These are phyloP conservation scores for Holacanthella duospinosa DNA, from an alignment of 2,888 invertebrate species.

Conservation along the genomic window DNA sequence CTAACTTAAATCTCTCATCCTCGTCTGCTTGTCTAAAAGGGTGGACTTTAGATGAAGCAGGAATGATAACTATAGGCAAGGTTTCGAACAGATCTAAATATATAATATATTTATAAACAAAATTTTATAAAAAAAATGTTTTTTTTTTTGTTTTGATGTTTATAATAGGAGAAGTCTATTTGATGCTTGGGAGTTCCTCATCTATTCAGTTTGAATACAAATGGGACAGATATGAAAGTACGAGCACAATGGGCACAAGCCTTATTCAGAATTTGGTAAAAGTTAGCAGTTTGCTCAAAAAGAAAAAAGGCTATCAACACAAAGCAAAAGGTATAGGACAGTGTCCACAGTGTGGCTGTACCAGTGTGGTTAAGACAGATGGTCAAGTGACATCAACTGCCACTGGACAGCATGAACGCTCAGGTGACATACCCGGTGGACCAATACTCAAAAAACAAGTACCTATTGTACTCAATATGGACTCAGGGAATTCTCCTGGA, in stretches of 20 bases:
- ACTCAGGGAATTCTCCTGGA: too few species aligned
- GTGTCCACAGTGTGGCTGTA: neutral
- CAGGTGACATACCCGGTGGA: constrained; percentile 11
- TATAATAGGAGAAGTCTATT: constrained; percentile 15
- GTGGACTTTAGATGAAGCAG: constrained; percentile 67
- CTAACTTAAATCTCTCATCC: constrained; percentile 16
- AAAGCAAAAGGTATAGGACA: constrained; percentile 8
- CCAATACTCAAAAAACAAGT: too few species aligned
- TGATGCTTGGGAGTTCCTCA: constrained; percentile 41
- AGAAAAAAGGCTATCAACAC: constrained; percentile 23
- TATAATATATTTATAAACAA: too few species aligned
- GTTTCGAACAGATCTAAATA: too few species aligned
- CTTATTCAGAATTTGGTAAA: constrained; percentile 25
- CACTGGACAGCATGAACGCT: constrained; percentile 26
- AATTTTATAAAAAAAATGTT: too few species aligned
- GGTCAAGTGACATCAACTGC: neutral
- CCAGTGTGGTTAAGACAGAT: too few species aligned
- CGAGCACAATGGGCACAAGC: constrained; percentile 19
- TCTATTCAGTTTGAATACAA: constrained; percentile 43
- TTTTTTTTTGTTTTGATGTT: too few species aligned
- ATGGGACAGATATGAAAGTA: constrained; percentile 39
- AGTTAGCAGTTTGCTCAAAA: constrained; percentile 28
- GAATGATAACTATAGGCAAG: constrained; percentile 76
- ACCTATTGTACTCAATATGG: too few species aligned
- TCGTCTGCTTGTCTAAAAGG: constrained; percentile 48